Evolutionary conservation across 2,888 invertebrate genomes (phyloP).

Genomic region (Clusia tigrina): DNA sequence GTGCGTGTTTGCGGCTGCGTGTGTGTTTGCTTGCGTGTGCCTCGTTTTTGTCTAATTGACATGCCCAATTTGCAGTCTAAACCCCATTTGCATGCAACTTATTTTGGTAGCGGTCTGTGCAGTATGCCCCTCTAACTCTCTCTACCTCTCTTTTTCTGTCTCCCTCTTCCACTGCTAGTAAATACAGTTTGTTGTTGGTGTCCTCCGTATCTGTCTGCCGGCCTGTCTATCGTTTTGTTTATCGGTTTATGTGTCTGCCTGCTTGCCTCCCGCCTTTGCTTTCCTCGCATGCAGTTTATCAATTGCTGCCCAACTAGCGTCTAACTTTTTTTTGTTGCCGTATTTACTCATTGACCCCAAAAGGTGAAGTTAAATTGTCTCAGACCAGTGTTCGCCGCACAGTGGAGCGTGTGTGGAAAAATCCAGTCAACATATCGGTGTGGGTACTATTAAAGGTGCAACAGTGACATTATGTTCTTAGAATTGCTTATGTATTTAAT

Average conservation of each 20-base stretch:
- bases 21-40: no score
- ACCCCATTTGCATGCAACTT: not conserved
- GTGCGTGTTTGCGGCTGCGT: no score
- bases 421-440: no score
- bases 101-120: not conserved
- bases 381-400: no score
- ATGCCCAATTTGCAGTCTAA: not conserved
- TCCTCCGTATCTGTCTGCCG: not conserved
- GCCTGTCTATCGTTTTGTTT: no score
- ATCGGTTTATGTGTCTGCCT: conserved; percentile 15
- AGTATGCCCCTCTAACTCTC: not conserved
- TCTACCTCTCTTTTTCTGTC: not conserved
- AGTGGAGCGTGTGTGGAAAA: no score
- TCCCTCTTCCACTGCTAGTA: not conserved
- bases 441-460: no score
- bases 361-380: conserved; percentile 40
- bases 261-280: conserved; percentile 14
- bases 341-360: conserved; percentile 40
- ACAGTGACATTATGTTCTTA: no score
- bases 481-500: no score
- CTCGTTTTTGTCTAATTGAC: no score
- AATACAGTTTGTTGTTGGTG: not conserved
- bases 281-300: not conserved
- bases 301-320: not conserved
- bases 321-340: conserved; percentile 11